Conservation (phyloP, 2,797 vertebrate genomes). For the Uromys caudimaculatus region DNA sequence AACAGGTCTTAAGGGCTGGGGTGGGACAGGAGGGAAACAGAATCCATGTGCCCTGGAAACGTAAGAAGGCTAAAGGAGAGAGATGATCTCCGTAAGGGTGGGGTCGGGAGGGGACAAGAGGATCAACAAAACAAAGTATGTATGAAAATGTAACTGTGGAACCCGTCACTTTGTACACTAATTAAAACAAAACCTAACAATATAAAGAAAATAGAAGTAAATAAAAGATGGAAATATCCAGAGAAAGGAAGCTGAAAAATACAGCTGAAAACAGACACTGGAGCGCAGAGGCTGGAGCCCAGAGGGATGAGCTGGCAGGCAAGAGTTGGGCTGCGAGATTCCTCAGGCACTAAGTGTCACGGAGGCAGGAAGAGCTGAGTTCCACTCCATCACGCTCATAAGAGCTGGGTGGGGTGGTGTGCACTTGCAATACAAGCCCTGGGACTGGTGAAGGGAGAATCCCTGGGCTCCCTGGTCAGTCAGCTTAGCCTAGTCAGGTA, state of each 20-base stretch:
- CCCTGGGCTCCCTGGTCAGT: not conserved
- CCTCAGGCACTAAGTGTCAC: not conserved
- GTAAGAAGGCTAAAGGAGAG: not conserved
- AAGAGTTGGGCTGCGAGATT: not conserved
- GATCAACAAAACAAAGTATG: not conserved
- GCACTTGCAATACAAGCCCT: not conserved
- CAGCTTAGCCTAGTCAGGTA: not conserved
- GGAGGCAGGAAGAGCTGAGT: not conserved
- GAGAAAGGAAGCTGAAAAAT: not conserved
- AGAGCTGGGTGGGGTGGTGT: not conserved
- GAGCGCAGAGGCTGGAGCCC: not conserved
- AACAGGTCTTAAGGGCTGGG: not conserved
- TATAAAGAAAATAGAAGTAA: not conserved
- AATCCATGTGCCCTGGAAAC: not conserved
- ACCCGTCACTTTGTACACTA: not conserved
- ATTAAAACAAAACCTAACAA: not conserved
- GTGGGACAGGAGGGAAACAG: not conserved
- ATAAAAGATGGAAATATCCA: constrained; percentile 7
- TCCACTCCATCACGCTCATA: not conserved
- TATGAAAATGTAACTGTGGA: not conserved
- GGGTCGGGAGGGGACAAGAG: fast-evolving
- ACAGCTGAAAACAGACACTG: not conserved
- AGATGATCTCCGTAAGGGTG: not conserved
- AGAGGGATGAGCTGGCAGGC: not conserved
- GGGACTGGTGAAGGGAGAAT: not conserved